Percentiles rank a stretch among this genome's conserved stretches.
phyloP scores from a whole-genome alignment of 2,113 vertebrate species.

The Heteronetta atricapilla region DNA sequence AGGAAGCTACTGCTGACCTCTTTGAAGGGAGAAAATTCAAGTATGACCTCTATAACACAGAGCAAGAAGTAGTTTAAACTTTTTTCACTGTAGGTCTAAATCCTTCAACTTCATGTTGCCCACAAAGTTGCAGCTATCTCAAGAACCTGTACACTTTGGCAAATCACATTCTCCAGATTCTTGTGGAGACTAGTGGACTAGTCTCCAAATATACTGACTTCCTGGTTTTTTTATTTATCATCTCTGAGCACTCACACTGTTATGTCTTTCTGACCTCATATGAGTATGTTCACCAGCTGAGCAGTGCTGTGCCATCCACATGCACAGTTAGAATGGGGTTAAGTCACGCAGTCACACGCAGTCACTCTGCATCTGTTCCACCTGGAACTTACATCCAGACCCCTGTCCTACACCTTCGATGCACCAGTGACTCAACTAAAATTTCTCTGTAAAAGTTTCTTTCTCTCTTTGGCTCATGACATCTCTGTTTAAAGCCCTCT shows the following conservation, averaged over 20 bases:
- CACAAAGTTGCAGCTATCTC: not conserved
- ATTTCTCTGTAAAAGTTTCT: not conserved
- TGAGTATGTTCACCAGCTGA: not conserved
- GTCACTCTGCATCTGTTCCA: not conserved
- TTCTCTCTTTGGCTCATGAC: not conserved
- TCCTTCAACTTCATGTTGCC: not conserved
- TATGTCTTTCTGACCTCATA: not conserved
- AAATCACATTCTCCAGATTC: not conserved
- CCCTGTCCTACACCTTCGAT: not conserved
- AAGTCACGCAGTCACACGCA: not conserved
- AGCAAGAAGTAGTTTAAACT: not conserved
- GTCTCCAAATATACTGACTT: not conserved
- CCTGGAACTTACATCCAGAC: not conserved
- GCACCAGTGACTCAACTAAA: not conserved
- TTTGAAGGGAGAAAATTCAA: not conserved
- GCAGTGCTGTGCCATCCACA: not conserved
- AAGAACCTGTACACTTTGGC: not conserved
- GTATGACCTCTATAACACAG: not conserved
- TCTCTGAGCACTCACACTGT: not conserved
- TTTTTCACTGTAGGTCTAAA: not conserved
- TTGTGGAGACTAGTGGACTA: not conserved
- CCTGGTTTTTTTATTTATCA: not conserved
- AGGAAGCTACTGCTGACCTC: not conserved
- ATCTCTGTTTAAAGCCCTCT: not conserved
- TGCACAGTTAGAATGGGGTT: not conserved